These are phyloP conservation scores for Drosophila demipolita DNA, from an alignment of 2,888 invertebrate species.

Conservation along the genomic window DNA sequence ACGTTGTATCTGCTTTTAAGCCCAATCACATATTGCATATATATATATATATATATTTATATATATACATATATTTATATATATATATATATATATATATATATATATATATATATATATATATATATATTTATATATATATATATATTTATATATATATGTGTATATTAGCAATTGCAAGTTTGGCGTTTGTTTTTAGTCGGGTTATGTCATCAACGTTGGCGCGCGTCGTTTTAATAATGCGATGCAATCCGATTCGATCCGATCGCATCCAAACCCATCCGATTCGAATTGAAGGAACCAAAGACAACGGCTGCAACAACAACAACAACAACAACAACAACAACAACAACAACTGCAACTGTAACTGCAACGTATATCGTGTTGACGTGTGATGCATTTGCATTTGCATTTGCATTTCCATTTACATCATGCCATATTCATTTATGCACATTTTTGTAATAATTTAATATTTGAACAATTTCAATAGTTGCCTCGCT, in stretches of 20 bases:
- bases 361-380: slow-evolving; percentile 53
- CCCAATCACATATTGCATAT: not conserved
- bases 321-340: slow-evolving; percentile 20
- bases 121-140: too few species aligned
- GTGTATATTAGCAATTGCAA: not conserved
- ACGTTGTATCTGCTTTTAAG: not conserved
- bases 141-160: not conserved
- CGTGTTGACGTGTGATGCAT: slow-evolving; percentile 46
- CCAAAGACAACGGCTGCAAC: slow-evolving; percentile 32
- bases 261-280: slow-evolving; percentile 23
- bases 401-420: slow-evolving; percentile 43
- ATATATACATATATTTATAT: too few species aligned
- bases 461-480: slow-evolving; percentile 73
- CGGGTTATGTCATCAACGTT: slow-evolving; percentile 53
- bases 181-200: slow-evolving; percentile 1
- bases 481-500: slow-evolving; percentile 59
- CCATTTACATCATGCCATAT: slow-evolving; percentile 65
- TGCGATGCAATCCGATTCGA: slow-evolving; percentile 16
- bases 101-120: not conserved
- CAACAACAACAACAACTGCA: slow-evolving; percentile 25
- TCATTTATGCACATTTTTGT: slow-evolving; percentile 67
- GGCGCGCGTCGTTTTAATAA: slow-evolving; percentile 12
- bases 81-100: not conserved
- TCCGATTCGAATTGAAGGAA: slow-evolving; percentile 31
- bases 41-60: not conserved